Percentiles rank a stretch among this genome's conserved stretches.
Conservation (phyloP, 2,113 vertebrate genomes). For the Parotia lawesii region DNA sequence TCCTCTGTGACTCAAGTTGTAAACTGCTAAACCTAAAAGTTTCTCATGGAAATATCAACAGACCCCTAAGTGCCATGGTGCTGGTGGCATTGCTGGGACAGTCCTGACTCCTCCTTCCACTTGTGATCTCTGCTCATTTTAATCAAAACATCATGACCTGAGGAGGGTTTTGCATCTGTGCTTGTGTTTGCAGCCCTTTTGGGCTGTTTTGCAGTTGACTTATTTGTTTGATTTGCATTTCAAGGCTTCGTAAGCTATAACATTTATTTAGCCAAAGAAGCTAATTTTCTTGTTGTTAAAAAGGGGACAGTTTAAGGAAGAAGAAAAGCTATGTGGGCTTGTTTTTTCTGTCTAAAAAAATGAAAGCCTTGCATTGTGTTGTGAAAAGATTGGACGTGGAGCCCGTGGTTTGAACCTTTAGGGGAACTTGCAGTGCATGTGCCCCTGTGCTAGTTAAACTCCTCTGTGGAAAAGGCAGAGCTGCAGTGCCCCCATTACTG, state of each 20-base stretch:
- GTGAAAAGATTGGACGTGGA: background rate
- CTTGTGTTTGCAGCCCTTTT: background rate
- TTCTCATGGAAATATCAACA: background rate
- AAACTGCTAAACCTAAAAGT: background rate
- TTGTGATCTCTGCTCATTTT: background rate
- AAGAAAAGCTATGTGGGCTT: background rate
- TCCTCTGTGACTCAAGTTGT: background rate
- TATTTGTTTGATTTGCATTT: conserved; percentile 15
- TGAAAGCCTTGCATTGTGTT: fast-evolving
- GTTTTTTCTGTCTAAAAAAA: background rate
- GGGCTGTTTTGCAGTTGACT: background rate
- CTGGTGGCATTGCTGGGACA: background rate
- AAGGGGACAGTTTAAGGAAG: background rate
- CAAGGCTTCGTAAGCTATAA: background rate
- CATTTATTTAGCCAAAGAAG: conserved; percentile 30
- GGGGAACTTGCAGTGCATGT: background rate
- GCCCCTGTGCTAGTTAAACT: background rate
- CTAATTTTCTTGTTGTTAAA: background rate
- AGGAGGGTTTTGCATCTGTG: background rate
- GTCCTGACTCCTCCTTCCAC: background rate
- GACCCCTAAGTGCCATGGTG: background rate
- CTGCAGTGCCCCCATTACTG: background rate
- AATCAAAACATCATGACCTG: background rate
- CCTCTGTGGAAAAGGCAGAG: background rate
- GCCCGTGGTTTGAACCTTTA: background rate